phyloP scores from a whole-genome alignment of 2,113 vertebrate species.

The Pteropus alecto region DNA sequence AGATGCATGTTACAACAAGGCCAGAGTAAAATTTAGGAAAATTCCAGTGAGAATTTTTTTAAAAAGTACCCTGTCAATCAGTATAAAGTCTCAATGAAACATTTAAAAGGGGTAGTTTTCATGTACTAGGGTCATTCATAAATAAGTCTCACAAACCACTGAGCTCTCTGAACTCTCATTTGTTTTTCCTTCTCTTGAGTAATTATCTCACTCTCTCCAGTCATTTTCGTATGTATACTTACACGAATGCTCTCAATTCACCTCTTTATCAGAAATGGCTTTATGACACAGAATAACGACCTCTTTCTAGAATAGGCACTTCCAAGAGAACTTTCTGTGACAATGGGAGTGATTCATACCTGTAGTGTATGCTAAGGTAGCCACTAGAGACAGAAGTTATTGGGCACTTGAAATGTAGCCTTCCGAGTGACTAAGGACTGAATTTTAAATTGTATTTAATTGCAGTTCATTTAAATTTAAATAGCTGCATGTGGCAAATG shows the following conservation, averaged over 20 bases:
- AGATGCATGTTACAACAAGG: conserved; percentile 12
- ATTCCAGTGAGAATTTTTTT: background rate
- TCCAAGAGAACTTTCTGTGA: background rate
- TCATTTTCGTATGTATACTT: background rate
- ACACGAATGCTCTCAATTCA: background rate
- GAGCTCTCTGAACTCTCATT: background rate
- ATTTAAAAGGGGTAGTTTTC: background rate
- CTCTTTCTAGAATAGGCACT: background rate
- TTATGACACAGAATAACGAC: background rate
- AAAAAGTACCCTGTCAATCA: background rate
- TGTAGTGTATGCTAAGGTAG: no score
- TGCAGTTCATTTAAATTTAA: background rate
- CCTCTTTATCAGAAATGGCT: background rate
- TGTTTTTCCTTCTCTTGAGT: background rate
- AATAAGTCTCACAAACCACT: background rate
- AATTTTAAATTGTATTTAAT: conserved; percentile 13
- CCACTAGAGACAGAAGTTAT: background rate
- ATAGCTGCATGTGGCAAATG: background rate
- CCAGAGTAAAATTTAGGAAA: background rate
- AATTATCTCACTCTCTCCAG: background rate
- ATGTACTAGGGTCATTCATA: background rate
- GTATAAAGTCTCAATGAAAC: background rate
- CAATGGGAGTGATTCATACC: background rate
- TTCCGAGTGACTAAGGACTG: background rate
- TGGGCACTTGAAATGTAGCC: background rate